phyloP scores from a whole-genome alignment of 1,140 invertebrate species.

The Drosophila simulans region DNA sequence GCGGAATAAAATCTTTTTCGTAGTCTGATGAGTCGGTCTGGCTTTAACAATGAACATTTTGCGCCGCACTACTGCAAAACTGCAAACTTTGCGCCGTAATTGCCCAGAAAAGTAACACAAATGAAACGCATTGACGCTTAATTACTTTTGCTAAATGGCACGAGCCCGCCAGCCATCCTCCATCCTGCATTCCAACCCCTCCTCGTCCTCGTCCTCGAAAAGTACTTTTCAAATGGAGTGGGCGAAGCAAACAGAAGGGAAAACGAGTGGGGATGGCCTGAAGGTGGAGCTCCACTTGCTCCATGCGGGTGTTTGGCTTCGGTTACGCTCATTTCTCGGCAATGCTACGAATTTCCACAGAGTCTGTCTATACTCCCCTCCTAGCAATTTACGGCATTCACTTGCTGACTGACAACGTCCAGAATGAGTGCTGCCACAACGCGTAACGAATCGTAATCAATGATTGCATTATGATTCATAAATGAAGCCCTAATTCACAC shows the following conservation, averaged over 20 bases:
- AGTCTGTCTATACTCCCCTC: not conserved
- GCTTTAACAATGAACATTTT: conserved; percentile 76
- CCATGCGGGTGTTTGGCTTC: conserved; percentile 12
- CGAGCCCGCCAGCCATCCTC: conserved; percentile 15
- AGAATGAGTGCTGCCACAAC: not conserved
- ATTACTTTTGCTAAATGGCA: conserved; percentile 79
- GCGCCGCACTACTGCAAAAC: conserved; percentile 57
- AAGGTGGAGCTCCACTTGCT: conserved; percentile 4
- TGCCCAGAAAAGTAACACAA: conserved; percentile 81
- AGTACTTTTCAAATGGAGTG: conserved; percentile 1
- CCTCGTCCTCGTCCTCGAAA: not conserved
- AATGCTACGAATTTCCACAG: conserved; percentile 31
- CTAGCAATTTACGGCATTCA: conserved; percentile 56
- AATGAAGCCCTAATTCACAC: too few species aligned
- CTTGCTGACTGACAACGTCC: conserved; percentile 20
- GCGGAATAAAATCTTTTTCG: not conserved
- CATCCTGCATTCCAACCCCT: not conserved
- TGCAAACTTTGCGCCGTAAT: conserved; percentile 64
- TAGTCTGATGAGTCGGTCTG: conserved; percentile 10
- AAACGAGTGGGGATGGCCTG: not conserved
- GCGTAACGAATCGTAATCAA: not conserved
- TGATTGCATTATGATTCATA: too few species aligned
- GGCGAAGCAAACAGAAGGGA: conserved; percentile 13
- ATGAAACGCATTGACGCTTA: conserved; percentile 80
- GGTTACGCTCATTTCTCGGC: conserved; percentile 1